Percentiles rank a stretch among this genome's conserved stretches.
Evolutionary conservation across 2,797 vertebrate species (phyloP).

Genomic region (Stomatorhinus walkeri): DNA sequence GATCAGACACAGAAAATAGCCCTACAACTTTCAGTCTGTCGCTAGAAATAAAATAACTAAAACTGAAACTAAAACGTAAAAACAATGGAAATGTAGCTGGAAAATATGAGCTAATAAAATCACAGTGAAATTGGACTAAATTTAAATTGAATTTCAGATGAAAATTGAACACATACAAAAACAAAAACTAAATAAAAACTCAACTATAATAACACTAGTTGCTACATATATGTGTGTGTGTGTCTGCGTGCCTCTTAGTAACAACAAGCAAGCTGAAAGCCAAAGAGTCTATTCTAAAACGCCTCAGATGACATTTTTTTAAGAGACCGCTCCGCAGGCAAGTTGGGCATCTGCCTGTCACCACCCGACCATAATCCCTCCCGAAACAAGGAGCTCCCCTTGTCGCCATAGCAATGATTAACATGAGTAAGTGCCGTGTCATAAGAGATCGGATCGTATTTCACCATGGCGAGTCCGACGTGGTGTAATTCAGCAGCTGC

Average conservation of each 20-base stretch:
- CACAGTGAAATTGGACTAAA: neutral
- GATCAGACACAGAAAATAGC: neutral
- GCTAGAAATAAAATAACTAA: neutral
- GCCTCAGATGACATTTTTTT: neutral
- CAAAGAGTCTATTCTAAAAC: neutral
- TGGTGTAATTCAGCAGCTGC: slow-evolving; percentile 20
- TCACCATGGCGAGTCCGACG: slow-evolving; percentile 15
- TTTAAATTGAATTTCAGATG: neutral
- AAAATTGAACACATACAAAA: neutral
- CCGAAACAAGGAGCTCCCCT: neutral
- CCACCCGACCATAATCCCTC: neutral
- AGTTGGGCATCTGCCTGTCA: neutral
- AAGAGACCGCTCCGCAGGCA: neutral
- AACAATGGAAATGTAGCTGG: neutral
- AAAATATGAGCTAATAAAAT: neutral
- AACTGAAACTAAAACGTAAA: neutral
- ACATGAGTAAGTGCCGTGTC: slow-evolving; percentile 31
- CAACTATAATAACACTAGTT: neutral
- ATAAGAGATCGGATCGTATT: slow-evolving; percentile 24
- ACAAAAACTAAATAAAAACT: neutral
- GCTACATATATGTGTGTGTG: neutral
- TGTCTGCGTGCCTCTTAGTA: neutral
- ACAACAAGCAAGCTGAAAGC: neutral
- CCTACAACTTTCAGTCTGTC: neutral
- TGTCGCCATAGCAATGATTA: slow-evolving; percentile 29